phyloP scores from a whole-genome alignment of 2,113 vertebrate genomes.

The Chaetodon auriga region DNA sequence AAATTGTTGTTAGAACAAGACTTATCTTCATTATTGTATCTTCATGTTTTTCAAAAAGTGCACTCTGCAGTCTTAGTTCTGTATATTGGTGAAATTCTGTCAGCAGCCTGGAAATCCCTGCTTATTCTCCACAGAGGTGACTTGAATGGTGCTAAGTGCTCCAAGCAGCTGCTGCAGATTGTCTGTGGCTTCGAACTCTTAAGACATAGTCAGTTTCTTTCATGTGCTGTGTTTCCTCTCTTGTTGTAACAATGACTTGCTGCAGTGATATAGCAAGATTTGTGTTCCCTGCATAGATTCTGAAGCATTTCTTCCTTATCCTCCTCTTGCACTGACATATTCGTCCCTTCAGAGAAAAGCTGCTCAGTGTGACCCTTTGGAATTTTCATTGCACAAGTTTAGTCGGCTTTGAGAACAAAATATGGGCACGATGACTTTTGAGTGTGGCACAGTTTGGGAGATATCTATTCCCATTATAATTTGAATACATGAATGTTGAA shows the following conservation, averaged over 20 bases:
- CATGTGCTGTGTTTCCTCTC: not conserved
- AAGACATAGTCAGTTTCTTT: not conserved
- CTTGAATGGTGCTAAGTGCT: not conserved
- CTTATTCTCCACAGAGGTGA: not conserved
- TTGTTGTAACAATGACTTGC: not conserved
- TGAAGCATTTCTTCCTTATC: not conserved
- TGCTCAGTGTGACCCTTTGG: not conserved
- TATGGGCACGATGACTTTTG: not conserved
- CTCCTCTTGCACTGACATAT: not conserved
- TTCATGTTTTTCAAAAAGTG: not conserved
- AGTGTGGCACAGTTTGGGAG: not conserved
- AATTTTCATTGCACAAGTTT: not conserved
- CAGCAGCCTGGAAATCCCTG: not conserved
- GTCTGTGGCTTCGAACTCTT: not conserved
- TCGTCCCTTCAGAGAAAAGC: not conserved
- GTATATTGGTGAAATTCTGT: not conserved
- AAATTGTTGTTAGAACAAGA: no score
- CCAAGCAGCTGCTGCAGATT: not conserved
- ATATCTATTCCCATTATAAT: not conserved
- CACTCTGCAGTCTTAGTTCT: not conserved
- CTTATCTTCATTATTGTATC: not conserved
- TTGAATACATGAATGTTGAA: not conserved
- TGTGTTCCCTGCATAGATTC: not conserved
- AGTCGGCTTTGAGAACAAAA: not conserved
- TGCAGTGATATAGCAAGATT: constrained; percentile 1